Evolutionary conservation across 2,797 vertebrate species (phyloP), one percentile per base, ranked within the genome.

Genomic region (Clamator glandarius): DNA sequence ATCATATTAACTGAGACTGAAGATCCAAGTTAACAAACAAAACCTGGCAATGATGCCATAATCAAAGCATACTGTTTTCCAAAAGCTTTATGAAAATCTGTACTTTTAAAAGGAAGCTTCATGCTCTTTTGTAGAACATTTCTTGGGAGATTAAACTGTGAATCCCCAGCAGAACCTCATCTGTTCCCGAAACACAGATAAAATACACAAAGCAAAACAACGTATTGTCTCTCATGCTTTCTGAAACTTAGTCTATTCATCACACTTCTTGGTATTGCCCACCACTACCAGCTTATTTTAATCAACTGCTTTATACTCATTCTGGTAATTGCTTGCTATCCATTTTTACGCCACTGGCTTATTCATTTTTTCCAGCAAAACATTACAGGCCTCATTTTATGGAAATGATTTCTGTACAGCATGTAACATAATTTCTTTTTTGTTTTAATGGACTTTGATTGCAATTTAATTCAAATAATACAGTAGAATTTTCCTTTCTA

Each of bases 251-350:
- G 69, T 69, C 73, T 82, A 82, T 94, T 97, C 92, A 90, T 66
- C 82, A 77, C 82, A 80, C 12, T 91, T 94, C 86, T 96, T 93
- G 92, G 68, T 84, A 94, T 57, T 96, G 91, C 89, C 88, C 66
- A 92, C 80, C 62, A 93, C 84, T 87, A 88, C 59, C 85, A 95
- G 90, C 90, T 96, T 94, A 88, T 81, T 97, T 90, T 96, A 91
- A 96, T 95, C 94, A 96, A 81, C 94, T 87, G 35, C 92, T 91
- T 87, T 78, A 50, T 80, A 80, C 26, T 94, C 64, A 76, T 93
- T 94, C 84, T 91, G 93, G 80, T 79, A 92, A 92, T 61, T 87
- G 94, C 68, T 92, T 93, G 75, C 80, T 92, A 93, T 87, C 76
- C 91, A 84, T 93, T 87, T 81, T 84, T 84, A 93, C 57, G 61